phyloP scores from a whole-genome alignment of 1,140 invertebrate genomes.

The Hyles vespertilio region DNA sequence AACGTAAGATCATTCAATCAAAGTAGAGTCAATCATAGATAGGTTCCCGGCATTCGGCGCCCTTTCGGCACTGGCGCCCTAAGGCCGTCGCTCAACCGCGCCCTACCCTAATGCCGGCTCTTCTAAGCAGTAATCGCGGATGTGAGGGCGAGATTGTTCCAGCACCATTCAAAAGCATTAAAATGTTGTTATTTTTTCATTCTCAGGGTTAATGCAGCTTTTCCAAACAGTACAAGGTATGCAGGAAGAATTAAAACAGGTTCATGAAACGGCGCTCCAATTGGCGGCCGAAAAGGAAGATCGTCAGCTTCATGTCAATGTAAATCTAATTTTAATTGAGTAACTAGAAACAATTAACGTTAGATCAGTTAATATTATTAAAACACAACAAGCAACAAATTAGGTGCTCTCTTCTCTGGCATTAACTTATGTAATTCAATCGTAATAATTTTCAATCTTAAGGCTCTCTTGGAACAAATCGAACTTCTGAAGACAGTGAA shows the following conservation, averaged over 20 bases:
- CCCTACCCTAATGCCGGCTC: too few relatives aligned
- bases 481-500: constrained; percentile 77
- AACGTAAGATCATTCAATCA: too few relatives aligned
- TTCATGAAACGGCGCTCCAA: constrained; percentile 52
- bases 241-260: constrained; percentile 54
- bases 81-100: too few relatives aligned
- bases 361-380: not conserved
- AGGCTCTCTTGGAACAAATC: constrained; percentile 76
- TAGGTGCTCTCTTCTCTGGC: too few relatives aligned
- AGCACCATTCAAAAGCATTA: too few relatives aligned
- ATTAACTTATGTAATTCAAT: not conserved
- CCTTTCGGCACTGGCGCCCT: too few relatives aligned
- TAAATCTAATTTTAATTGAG: constrained; percentile 18
- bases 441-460: not conserved
- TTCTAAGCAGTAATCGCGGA: too few relatives aligned
- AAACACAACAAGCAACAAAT: not conserved
- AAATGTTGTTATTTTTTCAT: too few relatives aligned
- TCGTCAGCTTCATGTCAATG: constrained; percentile 53
- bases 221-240: constrained; percentile 61
- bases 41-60: too few relatives aligned
- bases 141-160: too few relatives aligned
- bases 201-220: constrained; percentile 47
- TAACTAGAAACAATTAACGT: too few relatives aligned
- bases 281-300: constrained; percentile 62
- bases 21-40: too few relatives aligned